These are phyloP conservation scores for Theristicus caerulescens DNA, from an alignment of 2,113 vertebrate genomes.

Conservation along the genomic window DNA sequence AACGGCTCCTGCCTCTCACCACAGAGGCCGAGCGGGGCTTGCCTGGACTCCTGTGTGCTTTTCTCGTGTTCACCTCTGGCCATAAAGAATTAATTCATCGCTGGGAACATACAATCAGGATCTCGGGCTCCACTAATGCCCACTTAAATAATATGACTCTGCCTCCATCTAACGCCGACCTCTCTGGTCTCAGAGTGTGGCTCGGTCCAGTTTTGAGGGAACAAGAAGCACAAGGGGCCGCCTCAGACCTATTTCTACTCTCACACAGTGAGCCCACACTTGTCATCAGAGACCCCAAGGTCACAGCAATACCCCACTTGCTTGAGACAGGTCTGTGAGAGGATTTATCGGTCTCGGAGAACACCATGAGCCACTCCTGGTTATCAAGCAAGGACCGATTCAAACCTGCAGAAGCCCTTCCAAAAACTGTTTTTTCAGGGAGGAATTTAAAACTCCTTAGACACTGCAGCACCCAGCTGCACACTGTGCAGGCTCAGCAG, in stretches of 20 bases:
- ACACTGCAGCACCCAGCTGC: not conserved
- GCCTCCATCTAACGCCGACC: accelerated
- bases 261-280: not conserved
- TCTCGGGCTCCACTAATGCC: not conserved
- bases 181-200: not conserved
- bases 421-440: not conserved
- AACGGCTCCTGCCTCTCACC: not conserved
- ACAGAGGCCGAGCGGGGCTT: not conserved
- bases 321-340: not conserved
- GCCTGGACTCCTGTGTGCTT: not conserved
- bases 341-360: not conserved
- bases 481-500: not conserved
- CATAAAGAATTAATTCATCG: not conserved
- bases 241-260: not conserved
- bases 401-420: not conserved
- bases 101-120: not conserved
- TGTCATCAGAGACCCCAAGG: not conserved
- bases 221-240: not conserved
- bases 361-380: not conserved
- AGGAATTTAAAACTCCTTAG: not conserved
- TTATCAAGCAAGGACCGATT: not conserved
- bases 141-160: not conserved
- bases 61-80: not conserved
- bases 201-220: not conserved
- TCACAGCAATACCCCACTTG: accelerated